A percentile compares a stretch with the other conserved stretches of the same genome.
Conservation (phyloP, 2,888 invertebrate species). For the Punctoribates punctum region DNA sequence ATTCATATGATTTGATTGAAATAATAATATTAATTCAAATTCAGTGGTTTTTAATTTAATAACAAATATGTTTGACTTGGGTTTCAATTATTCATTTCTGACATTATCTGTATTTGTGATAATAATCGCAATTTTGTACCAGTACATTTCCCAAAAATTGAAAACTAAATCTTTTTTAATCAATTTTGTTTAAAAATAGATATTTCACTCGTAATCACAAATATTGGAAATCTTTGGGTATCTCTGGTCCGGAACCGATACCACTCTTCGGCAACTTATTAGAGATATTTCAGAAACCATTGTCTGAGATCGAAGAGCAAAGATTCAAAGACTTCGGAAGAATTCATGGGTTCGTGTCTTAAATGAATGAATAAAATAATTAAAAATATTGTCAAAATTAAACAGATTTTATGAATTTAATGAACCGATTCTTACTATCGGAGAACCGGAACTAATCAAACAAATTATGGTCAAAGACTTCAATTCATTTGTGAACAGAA, state of each 20-base stretch:
- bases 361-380: neutral
- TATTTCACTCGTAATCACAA: neutral
- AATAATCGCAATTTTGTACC: too few relatives aligned
- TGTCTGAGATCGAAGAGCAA: conserved; percentile 5
- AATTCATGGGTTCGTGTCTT: conserved; percentile 6
- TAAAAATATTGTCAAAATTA: neutral
- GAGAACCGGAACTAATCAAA: conserved; percentile 45
- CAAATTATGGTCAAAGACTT: conserved; percentile 45
- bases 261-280: neutral
- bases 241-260: neutral
- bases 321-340: conserved; percentile 2
- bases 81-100: too few relatives aligned
- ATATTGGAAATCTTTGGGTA: neutral
- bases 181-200: neutral
- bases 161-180: too few relatives aligned
- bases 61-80: too few relatives aligned
- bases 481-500: conserved; percentile 43
- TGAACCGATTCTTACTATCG: conserved; percentile 33
- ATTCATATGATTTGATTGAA: too few relatives aligned
- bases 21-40: too few relatives aligned
- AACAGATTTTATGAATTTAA: conserved; percentile 17
- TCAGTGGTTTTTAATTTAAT: too few relatives aligned
- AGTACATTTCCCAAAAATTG: too few relatives aligned
- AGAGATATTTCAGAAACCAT: neutral
- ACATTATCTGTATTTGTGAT: too few relatives aligned